A percentile compares a stretch with the other conserved stretches of the same genome.
These are phyloP conservation scores for Tyrannus savana DNA, from an alignment of 2,113 vertebrate genomes.

Conservation along the genomic window DNA sequence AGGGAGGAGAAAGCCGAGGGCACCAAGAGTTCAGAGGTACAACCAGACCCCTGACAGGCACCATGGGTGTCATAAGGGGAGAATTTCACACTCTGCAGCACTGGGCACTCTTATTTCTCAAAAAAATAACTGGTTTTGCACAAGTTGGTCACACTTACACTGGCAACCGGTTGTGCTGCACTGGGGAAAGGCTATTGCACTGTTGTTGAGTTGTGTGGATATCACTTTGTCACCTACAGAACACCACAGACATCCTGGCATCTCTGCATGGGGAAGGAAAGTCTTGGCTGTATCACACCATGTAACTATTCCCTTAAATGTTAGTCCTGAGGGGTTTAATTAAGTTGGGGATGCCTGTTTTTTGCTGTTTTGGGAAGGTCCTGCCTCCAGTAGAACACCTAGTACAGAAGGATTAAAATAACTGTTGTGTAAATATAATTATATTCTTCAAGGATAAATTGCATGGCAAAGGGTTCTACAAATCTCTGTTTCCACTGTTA, in stretches of 20 bases:
- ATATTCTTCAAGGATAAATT: neutral
- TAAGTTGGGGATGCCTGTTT: no score
- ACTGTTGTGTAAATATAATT: neutral
- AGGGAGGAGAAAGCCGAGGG: conserved; percentile 80
- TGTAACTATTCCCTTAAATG: rapidly evolving
- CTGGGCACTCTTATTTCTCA: neutral
- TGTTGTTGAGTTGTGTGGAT: neutral
- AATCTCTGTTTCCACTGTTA: neutral
- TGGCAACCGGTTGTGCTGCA: neutral
- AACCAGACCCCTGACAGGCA: neutral
- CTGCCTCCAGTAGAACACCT: neutral
- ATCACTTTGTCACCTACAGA: neutral
- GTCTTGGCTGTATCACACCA: neutral
- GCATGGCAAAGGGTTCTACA: neutral
- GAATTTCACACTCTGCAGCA: neutral
- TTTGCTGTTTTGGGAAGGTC: neutral
- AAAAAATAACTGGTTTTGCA: neutral
- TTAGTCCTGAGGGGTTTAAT: rapidly evolving
- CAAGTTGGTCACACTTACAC: neutral
- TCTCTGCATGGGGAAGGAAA: neutral
- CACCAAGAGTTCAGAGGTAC: conserved; percentile 81
- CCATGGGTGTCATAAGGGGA: neutral
- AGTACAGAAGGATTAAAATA: neutral
- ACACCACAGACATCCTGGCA: neutral
- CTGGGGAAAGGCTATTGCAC: neutral